A percentile compares a stretch with the other conserved stretches of the same genome.
Conservation (phyloP, 2,888 invertebrate genomes). For the Anagyrus pseudococci region DNA sequence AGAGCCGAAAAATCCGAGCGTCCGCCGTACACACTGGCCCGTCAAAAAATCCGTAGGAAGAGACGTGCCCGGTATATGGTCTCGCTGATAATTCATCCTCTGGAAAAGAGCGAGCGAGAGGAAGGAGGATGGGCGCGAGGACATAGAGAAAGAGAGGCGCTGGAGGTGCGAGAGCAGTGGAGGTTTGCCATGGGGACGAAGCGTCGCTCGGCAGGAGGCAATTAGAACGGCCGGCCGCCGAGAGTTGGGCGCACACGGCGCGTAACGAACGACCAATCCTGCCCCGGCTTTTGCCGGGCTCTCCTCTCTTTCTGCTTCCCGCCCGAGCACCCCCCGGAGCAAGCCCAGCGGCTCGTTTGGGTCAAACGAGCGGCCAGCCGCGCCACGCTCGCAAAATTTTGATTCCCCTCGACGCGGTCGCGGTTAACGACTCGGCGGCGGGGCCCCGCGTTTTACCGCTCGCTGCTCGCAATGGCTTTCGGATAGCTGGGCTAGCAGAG, state of each 20-base stretch:
- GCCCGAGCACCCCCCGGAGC: too few species aligned
- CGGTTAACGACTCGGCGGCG: conserved; percentile 28
- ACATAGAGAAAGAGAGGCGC: conserved; percentile 14
- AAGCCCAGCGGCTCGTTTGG: too few species aligned
- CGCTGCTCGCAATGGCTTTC: conserved; percentile 23
- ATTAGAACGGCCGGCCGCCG: conserved; percentile 50
- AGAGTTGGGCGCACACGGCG: conserved; percentile 18
- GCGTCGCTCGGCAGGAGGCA: conserved; percentile 40
- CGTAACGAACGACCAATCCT: conserved; percentile 38
- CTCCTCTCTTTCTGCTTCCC: too few species aligned
- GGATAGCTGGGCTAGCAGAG: conserved; percentile 18
- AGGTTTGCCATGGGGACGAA: too few species aligned
- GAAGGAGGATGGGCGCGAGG: not conserved
- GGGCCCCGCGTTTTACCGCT: conserved; percentile 33
- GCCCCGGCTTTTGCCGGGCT: conserved; percentile 12
- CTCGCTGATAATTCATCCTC: too few species aligned
- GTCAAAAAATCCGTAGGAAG: too few species aligned
- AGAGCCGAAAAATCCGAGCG: too few species aligned
- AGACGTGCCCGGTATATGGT: too few species aligned
- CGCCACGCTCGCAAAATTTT: conserved; percentile 33
- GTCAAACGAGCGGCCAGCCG: too few species aligned
- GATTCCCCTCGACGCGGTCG: conserved; percentile 24
- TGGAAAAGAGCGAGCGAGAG: too few species aligned
- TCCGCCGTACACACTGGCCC: too few species aligned
- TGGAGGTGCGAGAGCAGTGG: too few species aligned